These are phyloP conservation scores for Ramphastos sulfuratus DNA, from an alignment of 2,113 vertebrate genomes.

Conservation along the genomic window DNA sequence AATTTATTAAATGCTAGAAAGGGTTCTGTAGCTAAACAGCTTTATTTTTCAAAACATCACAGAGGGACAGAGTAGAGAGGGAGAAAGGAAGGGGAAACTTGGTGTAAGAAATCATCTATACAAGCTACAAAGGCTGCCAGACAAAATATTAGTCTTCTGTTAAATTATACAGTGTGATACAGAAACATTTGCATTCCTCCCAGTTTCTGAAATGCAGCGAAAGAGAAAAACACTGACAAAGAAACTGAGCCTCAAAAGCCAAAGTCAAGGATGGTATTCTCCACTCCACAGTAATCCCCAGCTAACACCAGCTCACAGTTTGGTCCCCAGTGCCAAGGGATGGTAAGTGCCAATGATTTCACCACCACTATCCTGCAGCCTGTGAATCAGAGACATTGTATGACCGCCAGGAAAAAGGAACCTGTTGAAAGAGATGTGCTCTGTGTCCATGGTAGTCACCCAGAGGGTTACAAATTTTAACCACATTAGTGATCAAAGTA, in stretches of 20 bases:
- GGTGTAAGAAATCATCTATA: conserved; percentile 42
- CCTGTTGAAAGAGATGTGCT: conserved; percentile 67
- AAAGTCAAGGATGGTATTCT: background rate
- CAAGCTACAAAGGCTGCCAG: conserved; percentile 19
- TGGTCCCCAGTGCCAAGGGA: background rate
- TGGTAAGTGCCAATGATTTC: conserved; percentile 13
- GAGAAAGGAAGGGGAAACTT: conserved; percentile 6
- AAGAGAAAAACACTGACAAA: conserved; percentile 18
- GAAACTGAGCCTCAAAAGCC: background rate
- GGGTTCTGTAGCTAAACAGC: background rate
- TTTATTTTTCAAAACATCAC: conserved; percentile 35
- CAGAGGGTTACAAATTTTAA: conserved; percentile 48
- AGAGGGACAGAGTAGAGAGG: background rate
- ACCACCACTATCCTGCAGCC: background rate
- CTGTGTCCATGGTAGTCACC: conserved; percentile 50
- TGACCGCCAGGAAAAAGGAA: conserved; percentile 31
- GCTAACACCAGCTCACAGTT: background rate
- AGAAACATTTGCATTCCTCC: conserved; percentile 11
- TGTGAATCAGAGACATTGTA: conserved; percentile 51
- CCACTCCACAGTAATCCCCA: background rate
- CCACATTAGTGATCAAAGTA: conserved; percentile 39
- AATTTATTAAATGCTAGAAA: conserved; percentile 22
- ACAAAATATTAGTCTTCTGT: conserved; percentile 60
- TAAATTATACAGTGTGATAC: conserved; percentile 17
- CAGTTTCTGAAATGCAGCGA: conserved; percentile 34